Evolutionary conservation across 2,888 invertebrate genomes (phyloP), one percentile per base, ranked within the genome.

Genomic region (Cloeon dipterum): DNA sequence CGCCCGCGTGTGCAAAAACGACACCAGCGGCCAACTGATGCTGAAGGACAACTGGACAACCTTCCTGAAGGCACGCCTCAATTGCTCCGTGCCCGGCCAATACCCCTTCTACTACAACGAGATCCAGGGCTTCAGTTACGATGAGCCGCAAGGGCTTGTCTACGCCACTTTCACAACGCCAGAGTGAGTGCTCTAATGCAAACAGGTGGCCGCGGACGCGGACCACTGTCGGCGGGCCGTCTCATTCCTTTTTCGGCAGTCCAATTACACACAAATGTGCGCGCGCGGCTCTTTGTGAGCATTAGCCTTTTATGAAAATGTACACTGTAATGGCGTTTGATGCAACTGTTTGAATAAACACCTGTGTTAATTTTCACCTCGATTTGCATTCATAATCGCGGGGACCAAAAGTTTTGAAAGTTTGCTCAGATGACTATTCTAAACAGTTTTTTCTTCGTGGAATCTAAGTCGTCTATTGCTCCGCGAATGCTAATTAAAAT

Each of bases 41-140:
- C 62, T 79, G 52, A 74, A 73, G 45, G 76, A 86, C 46, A 81
- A 75, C 45, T 91, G 89, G 88, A 81, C 83, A n/a, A 85, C 86
- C 0, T 88, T 82, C 53, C 60, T 81, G 13, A 88, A 88, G 56
- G 83, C 86, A 0, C 65, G 86, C 1, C 57, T 88, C 8, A 79
- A 76, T 51, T 88, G 88, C 49, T 77, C 83, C 0, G 56, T 82
- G 11, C 76, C 77, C 0, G 86, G 85, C 1, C 78, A 81, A 36
- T 76, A 78, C 52, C 85, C 86, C 0, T 86, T 83, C 58, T 75
- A 82, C 55, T 88, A 81, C 49, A 73, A 86, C 52, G 81, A 86
- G 53, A 74, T 88, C n/a, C 85, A 85, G 56, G 74, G 79, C 44
- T 70, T 81, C 47, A 70, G 72, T 26, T 85, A 79, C 52, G 59